Conservation (phyloP, 2,113 vertebrate genomes). For the Phalacrocorax aristotelis region DNA sequence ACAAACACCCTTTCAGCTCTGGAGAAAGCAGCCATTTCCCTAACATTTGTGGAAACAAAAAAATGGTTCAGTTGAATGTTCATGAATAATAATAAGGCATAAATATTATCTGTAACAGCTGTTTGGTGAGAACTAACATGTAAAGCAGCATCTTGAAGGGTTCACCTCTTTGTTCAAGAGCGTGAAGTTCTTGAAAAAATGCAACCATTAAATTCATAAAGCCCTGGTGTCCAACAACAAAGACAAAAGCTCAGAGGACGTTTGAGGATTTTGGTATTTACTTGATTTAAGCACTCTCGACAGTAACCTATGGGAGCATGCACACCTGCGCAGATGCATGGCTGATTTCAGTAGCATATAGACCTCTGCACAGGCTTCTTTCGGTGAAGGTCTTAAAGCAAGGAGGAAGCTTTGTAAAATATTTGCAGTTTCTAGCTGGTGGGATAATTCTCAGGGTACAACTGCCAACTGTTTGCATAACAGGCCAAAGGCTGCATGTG, state of each 20-base stretch:
- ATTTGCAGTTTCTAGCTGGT: neutral
- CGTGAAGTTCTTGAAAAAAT: neutral
- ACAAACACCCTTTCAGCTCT: constrained; percentile 27
- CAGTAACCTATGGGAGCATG: neutral
- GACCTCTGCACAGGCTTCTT: neutral
- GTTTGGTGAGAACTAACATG: neutral
- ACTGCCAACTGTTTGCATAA: neutral
- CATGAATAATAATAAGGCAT: constrained; percentile 29
- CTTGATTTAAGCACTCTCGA: neutral
- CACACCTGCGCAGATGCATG: rapidly evolving
- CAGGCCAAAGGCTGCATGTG: neutral
- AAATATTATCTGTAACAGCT: constrained; percentile 26
- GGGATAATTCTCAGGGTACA: neutral
- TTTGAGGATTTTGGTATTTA: neutral
- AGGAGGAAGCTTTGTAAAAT: neutral
- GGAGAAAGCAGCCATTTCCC: constrained; percentile 24
- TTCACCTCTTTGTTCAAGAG: neutral
- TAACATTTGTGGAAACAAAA: constrained; percentile 27
- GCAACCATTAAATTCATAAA: neutral
- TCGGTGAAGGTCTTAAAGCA: neutral
- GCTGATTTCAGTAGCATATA: neutral
- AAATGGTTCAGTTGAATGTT: neutral
- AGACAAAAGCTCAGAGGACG: rapidly evolving
- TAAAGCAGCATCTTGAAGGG: neutral
- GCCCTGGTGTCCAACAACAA: neutral